Base-by-base conservation (phyloP, 2,888 invertebrate genomes). In the Chorisops tibialis region DNA sequence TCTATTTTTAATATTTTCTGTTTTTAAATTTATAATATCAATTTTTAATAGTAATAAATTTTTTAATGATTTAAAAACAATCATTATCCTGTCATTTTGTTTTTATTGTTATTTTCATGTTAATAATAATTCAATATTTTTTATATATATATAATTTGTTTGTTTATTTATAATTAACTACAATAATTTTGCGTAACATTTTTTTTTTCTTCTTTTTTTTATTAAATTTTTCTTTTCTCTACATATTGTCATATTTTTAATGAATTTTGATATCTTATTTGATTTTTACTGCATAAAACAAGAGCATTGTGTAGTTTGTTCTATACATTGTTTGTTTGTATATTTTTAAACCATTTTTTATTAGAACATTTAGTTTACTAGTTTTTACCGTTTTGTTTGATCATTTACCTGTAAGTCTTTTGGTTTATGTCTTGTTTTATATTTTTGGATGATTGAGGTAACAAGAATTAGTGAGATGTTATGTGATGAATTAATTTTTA, bases 221-320 rank as follows among this genome's bases (percentile, higher is more conserved):
- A 16, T 50, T 50, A 14, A 35, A n/a, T 50, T 16, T 12, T 4
- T 18, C 7, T 39, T 9, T 14, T 54, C 22, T 63, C 63, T 63
- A 63, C 47, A 63, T 63, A 63, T 63, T 63, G 63, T 63, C 63
- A 63, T 63, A 60, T 59, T 49, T 48, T 54, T 54, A 49, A 45
- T 30, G 41, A 16, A 41, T 41, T 41, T 41, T 41, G 41, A 41
- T 16, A 41, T 41, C 6, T 16, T 12, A 12, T 41, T 16, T 16
- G 16, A 11, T 41, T 41, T 41, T 12, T 37, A 37, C 12, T 7
- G 12, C 37, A 37, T 37, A 37, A 9, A 37, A 37, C 7, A 37
- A 37, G 7, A 9, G 12, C 37, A 37, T 12, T 37, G 12, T n/a
- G n/a, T n/a, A n/a, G n/a, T n/a, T n/a, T n/a, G n/a, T n/a, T n/a